Conservation (phyloP, 2,113 vertebrate genomes). For the Actenoides lindsayi region DNA sequence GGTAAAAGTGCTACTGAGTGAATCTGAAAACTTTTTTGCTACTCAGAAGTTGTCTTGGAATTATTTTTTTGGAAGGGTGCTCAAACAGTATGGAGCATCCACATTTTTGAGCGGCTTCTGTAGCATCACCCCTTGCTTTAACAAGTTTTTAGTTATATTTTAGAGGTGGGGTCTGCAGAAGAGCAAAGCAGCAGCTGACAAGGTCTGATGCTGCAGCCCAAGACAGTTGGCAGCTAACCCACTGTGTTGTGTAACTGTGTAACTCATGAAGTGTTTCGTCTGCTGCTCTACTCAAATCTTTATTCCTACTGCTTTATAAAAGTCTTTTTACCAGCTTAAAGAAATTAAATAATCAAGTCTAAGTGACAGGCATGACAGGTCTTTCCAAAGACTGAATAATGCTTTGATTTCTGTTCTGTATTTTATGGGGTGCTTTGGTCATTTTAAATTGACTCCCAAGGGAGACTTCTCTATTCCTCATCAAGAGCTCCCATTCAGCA, state of each 20-base stretch:
- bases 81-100: background rate
- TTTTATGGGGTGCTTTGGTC: background rate
- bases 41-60: background rate
- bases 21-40: background rate
- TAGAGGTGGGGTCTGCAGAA: background rate
- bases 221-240: background rate
- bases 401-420: background rate
- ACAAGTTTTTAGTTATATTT: background rate
- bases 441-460: background rate
- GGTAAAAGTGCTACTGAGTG: background rate
- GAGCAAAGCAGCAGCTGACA: background rate
- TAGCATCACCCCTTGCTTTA: background rate
- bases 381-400: background rate
- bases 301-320: background rate
- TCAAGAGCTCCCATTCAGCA: background rate
- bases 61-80: background rate
- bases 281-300: background rate
- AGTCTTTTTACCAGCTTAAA: background rate
- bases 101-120: background rate
- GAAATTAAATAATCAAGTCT: background rate
- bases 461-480: background rate
- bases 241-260: background rate
- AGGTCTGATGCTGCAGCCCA: background rate
- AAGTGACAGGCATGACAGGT: background rate
- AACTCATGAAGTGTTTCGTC: background rate